These are phyloP conservation scores for Sabellastarte sp. DNA, from an alignment of 2,888 invertebrate genomes.

Conservation along the genomic window DNA sequence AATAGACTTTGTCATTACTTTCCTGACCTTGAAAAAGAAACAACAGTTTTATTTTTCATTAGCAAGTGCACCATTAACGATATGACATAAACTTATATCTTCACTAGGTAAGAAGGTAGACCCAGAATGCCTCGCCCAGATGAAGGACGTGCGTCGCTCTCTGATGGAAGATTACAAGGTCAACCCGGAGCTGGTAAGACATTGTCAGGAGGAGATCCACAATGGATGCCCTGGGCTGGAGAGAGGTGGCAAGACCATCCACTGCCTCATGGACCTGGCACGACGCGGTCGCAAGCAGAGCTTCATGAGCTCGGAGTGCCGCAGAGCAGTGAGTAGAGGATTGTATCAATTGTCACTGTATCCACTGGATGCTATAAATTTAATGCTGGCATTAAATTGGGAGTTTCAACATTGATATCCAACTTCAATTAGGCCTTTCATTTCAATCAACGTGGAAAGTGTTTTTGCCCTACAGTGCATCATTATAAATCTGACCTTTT, in stretches of 20 bases:
- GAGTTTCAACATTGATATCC: too few relatives aligned
- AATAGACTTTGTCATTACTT: too few relatives aligned
- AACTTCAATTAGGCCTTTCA: too few relatives aligned
- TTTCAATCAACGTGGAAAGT: too few relatives aligned
- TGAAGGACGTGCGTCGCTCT: constrained; percentile 85
- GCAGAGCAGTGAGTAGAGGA: constrained; percentile 14
- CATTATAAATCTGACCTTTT: too few relatives aligned
- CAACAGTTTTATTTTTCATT: too few relatives aligned
- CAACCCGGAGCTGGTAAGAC: constrained; percentile 66
- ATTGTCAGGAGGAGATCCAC: constrained; percentile 63
- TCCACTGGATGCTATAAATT: too few relatives aligned
- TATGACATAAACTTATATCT: neutral
- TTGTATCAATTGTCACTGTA: too few relatives aligned
- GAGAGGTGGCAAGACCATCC: constrained; percentile 84
- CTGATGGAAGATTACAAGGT: constrained; percentile 91
- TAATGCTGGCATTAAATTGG: too few relatives aligned
- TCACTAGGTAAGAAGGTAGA: constrained; percentile 33
- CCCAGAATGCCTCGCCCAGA: constrained; percentile 79
- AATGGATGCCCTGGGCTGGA: constrained; percentile 68
- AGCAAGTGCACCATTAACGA: too few relatives aligned
- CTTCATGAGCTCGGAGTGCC: constrained; percentile 10
- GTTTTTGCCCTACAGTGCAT: too few relatives aligned
- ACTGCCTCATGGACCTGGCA: constrained; percentile 81
- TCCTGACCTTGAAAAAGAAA: too few relatives aligned
- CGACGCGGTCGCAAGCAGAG: constrained; percentile 61